phyloP scores from a whole-genome alignment of 2,888 invertebrate genomes.

The Nomada fucata region DNA sequence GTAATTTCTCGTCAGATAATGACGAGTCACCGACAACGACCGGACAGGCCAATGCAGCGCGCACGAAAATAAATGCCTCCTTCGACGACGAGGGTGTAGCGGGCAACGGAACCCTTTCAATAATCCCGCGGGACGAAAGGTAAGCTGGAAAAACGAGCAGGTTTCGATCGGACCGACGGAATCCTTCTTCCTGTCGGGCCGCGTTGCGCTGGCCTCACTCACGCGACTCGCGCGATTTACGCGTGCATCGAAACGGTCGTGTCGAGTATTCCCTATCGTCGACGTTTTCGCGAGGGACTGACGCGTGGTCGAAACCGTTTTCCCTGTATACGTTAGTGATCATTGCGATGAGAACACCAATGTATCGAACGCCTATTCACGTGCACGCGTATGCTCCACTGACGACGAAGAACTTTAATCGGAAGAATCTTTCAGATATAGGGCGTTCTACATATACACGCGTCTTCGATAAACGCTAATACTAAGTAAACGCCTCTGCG shows the following conservation, averaged over 20 bases:
- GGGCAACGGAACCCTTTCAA: constrained; percentile 46
- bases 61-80: constrained; percentile 10
- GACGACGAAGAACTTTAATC: no score
- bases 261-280: constrained; percentile 15
- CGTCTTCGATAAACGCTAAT: no score
- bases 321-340: neutral
- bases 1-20: neutral
- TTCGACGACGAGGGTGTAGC: constrained; percentile 13
- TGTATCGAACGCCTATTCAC: no score
- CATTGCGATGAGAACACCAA: no score
- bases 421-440: no score
- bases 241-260: constrained; percentile 22
- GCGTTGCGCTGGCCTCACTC: constrained; percentile 57
- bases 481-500: no score
- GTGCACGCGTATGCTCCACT: no score
- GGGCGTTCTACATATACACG: no score
- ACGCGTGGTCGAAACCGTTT: neutral
- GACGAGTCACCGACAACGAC: constrained; percentile 4
- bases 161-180: constrained; percentile 54
- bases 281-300: neutral
- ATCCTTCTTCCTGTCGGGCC: constrained; percentile 62
- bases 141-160: constrained; percentile 52
- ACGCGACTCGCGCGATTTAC: constrained; percentile 34
- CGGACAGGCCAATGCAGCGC: neutral
- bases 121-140: constrained; percentile 41